Base-by-base conservation (phyloP, 2,797 vertebrate genomes). In the Xerus rutilus region DNA sequence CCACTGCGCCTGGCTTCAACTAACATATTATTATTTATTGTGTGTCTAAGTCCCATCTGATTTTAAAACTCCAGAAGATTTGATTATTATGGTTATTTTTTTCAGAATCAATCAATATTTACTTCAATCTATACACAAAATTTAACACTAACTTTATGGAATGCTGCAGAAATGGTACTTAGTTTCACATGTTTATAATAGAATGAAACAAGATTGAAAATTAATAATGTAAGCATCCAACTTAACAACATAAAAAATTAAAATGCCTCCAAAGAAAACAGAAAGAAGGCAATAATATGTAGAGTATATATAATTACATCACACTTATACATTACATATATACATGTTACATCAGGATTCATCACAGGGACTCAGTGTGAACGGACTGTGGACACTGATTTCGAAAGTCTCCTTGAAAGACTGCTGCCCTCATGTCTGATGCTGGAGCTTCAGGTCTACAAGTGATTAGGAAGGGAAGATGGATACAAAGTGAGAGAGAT, bases 151-250 rank as follows among this genome's bases (percentile, higher is more conserved):
- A 15, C 73, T 72, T 78, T 65, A 54, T 54, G 35, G 28, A 93
- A 65, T 74, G 57, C 21, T 54, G 30, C 30, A 72, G 72, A 84
- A 89, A 20, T 32, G 21, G 43, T 39, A 35, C 32, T 82, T 76
- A 62, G 35, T 92, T 88, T 87, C 64, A 76, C 62, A 32, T 39
- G 23, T 52, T 92, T 89, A 18, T 62, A 84, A 84, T 57, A 83
- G 74, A 84, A 69, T 94, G 25, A 91, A 81, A 14, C 86, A 35
- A 54, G 47, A 89, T 25, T 70, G 21, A 35, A 81, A 86, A 67
- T 64, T 67, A 90, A 32, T 15, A 43, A 76, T 39, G 35, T 52
- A 82, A 49, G 13, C 28, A 52, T 32, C 49, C 39, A 86, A 25
- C 18, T 74, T 89, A 92, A 84, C 14, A 82, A 32, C 32, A 1